phyloP scores from a whole-genome alignment of 1,140 invertebrate genomes.

The Uloborus diversus region DNA sequence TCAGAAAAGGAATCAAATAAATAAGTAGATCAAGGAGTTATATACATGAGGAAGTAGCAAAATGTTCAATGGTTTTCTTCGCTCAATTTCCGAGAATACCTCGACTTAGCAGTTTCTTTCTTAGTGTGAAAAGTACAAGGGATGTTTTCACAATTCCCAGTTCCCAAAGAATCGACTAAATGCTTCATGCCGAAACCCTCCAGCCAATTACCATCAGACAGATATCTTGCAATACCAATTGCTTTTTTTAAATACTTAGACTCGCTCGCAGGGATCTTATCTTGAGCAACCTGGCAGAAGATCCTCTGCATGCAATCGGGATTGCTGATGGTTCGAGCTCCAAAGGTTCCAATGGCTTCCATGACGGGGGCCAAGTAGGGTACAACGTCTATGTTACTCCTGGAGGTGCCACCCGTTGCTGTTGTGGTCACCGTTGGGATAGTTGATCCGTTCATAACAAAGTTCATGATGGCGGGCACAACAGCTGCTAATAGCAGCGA shows the following conservation, averaged over 20 bases:
- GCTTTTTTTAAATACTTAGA: conserved; percentile 1
- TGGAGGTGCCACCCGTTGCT: not conserved
- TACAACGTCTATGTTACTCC: conserved; percentile 8
- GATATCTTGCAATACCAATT: not conserved
- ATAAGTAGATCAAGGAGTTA: too few species aligned
- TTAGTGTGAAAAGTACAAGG: not conserved
- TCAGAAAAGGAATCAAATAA: too few species aligned
- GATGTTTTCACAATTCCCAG: conserved; percentile 21
- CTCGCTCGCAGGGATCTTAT: not conserved
- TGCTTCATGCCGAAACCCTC: conserved; percentile 36
- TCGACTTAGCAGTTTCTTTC: not conserved
- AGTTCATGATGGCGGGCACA: conserved; percentile 31
- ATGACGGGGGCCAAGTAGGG: conserved; percentile 21
- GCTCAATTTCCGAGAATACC: conserved; percentile 22
- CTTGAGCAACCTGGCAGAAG: conserved; percentile 41
- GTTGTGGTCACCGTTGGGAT: conserved; percentile 18
- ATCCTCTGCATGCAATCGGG: conserved; percentile 46
- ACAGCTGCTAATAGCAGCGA: conserved; percentile 36
- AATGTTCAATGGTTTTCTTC: not conserved
- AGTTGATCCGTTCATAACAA: conserved; percentile 20
- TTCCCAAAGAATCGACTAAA: conserved; percentile 9
- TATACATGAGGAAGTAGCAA: not conserved
- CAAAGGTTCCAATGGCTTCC: conserved; percentile 40
- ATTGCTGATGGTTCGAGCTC: conserved; percentile 22
- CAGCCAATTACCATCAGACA: conserved; percentile 13